Base-by-base conservation (phyloP, 2,113 vertebrate species). In the Triplophysa dalaica region DNA sequence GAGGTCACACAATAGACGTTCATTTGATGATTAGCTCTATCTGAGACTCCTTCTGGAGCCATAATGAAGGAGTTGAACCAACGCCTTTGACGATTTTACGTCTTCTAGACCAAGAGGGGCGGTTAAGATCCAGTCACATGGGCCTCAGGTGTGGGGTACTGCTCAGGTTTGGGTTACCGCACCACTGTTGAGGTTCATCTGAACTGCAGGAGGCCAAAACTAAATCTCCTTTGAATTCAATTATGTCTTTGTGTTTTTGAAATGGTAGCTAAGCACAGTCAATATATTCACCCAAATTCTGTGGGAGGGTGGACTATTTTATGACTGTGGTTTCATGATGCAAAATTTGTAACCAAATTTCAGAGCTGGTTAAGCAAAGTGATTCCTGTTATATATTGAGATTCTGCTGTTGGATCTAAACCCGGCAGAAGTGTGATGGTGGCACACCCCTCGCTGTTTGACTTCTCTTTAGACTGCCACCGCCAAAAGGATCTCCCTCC, bases 341-440 rank as follows among this genome's bases (percentile, higher is more conserved):
- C 54, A 74, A 74, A 11, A 60, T 74, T 61, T 74, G 22, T 43
- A 74, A 74, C n/a, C 54, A 43, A 24, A 74, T 74, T 43, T 24
- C n/a, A 43, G 33, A 9, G 60, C 54, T 22, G 33, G 54, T 74
- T 74, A 74, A 74, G 70, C 54, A 60, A 2, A 74, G 65, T 70
- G 69, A 41, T 54, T 64, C 65, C 16, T 61, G 24, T 13, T 43
- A 21, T 17, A 62, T 48, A 63, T 22, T 45, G 41, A 26, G 70
- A 61, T 74, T 74, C 60, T 29, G 60, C 70, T 60, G 54, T 24
- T 74, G 75, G 85, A 89, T 92, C 90, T 95, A 95, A 95, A 93
- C 94, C 90, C 87, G 87, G 93, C 89, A 93, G 93, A 93, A 88
- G 91, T 90, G 92, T 69, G 75, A 89, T 89, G 87, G 85, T 91